Evolutionary conservation across 2,113 vertebrate genomes (phyloP).

Genomic region (Cyprinodon variegatus): DNA sequence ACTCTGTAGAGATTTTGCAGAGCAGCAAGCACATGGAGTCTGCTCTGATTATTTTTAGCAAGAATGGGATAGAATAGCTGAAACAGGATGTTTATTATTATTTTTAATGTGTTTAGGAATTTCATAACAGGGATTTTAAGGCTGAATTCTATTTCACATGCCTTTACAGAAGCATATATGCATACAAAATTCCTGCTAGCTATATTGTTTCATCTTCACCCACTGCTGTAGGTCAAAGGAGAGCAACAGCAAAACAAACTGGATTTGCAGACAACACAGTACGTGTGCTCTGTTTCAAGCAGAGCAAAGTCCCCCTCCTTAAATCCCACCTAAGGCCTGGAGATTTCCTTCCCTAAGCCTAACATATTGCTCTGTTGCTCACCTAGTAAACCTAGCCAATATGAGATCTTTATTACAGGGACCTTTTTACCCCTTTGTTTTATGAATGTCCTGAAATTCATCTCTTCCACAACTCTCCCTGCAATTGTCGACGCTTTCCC

Average conservation of each 20-base stretch:
- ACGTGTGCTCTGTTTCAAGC: constrained; percentile 37
- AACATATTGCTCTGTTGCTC: constrained; percentile 66
- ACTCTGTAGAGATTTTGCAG: constrained; percentile 58
- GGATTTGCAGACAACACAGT: constrained; percentile 61
- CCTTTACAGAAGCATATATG: constrained; percentile 6
- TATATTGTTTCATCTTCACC: background rate
- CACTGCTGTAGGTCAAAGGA: constrained; percentile 26
- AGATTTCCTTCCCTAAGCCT: constrained; percentile 51
- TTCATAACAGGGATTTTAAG: constrained; percentile 19
- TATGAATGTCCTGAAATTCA: constrained; percentile 55
- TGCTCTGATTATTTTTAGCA: constrained; percentile 66
- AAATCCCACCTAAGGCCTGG: constrained; percentile 61
- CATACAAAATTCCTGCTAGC: constrained; percentile 4
- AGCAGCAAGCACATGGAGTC: constrained; percentile 54
- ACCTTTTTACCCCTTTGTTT: constrained; percentile 52
- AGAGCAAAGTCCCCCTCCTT: constrained; percentile 28
- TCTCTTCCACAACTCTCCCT: constrained; percentile 21
- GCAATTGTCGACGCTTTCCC: constrained; percentile 28
- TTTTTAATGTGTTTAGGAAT: constrained; percentile 40
- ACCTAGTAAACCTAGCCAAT: constrained; percentile 59
- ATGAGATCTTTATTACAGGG: constrained; percentile 64
- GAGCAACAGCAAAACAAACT: constrained; percentile 50
- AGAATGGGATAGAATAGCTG: constrained; percentile 14
- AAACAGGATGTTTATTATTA: constrained; percentile 55
- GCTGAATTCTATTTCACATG: background rate